Evolutionary conservation across 92 coral and sea anemone species (phyloP), one percentile per base, ranked within the genome.

Genomic region (Heliopora coerulea): DNA sequence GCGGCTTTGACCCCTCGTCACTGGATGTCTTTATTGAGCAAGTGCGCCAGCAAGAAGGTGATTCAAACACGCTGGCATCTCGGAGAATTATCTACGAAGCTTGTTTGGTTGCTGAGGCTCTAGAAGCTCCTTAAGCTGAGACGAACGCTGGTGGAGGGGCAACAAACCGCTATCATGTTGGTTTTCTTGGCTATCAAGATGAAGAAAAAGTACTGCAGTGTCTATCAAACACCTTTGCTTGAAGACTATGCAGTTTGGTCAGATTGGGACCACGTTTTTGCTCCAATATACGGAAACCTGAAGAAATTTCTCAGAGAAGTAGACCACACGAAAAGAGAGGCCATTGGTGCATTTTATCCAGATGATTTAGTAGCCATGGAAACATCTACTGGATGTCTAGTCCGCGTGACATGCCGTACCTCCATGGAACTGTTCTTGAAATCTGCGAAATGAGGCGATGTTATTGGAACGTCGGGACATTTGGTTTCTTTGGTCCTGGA

Each of bases 401-500:
- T 91, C 14, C 79, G 82, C 31, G 73, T 91, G 19, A 89, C 92
- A 33, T 62, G 84, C 29, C 28, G 72, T 46, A 82, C 91, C 6
- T 83, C 90, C 34, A 49, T 82, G 1, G 87, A 89, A 4, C 63
- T 54, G 49, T 86, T 88, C 62, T 61, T 74, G 39, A 59, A 62
- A 10, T 83, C 80, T 54, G 86, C 80, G 42, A 69, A 70, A 34
- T 35, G 62, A 5, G 84, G 84, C 21, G 89, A 89, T 49, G 79
- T 79, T 1, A 65, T 88, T 49, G 91, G 91, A 32, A 48, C 96
- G 2, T 81, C 96, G 15, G 96, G 96, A 27, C 93, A 85, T 65
- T 59, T 91, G 63, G 97, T 88, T 21, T 91, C 97, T 18, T 75
- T 91, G 82, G 91, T 91, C 32, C 79, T 91, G 27, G 68, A 78